Conservation (phyloP, 2,113 vertebrate genomes). For the Engraulis encrasicolus region DNA sequence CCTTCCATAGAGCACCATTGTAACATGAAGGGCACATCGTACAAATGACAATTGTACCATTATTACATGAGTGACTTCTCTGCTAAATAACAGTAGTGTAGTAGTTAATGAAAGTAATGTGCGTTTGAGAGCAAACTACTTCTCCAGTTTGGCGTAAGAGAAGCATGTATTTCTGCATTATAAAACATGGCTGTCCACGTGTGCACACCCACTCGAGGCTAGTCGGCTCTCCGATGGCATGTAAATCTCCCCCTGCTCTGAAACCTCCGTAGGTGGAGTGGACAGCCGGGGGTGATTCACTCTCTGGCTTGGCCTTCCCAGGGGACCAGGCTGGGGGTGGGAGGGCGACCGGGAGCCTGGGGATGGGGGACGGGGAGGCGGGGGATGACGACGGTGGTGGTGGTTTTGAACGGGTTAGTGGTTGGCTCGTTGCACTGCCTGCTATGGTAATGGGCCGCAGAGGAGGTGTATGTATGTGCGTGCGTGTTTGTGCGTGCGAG, state of each 20-base stretch:
- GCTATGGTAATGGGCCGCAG: slow-evolving; percentile 62
- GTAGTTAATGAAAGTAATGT: background rate
- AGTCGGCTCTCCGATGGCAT: background rate
- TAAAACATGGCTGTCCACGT: background rate
- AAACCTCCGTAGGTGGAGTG: background rate
- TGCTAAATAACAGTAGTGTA: too few relatives aligned
- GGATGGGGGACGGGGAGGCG: too few relatives aligned
- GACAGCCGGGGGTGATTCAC: background rate
- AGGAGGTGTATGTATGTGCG: slow-evolving; percentile 59
- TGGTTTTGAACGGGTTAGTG: too few relatives aligned
- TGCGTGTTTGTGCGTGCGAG: background rate
- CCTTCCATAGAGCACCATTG: background rate
- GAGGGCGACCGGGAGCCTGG: too few relatives aligned
- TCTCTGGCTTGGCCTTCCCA: background rate
- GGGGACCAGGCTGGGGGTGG: background rate
- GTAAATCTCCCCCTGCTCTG: background rate
- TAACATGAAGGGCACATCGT: background rate
- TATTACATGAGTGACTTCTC: too few relatives aligned
- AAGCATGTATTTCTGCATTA: background rate
- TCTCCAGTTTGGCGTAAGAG: background rate
- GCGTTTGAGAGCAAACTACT: background rate
- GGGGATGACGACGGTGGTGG: too few relatives aligned
- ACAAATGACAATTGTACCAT: too few relatives aligned
- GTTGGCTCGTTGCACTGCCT: slow-evolving; percentile 22
- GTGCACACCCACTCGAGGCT: background rate